Conservation (phyloP, 2,113 vertebrate species). For the Syngnathus scovelli region DNA sequence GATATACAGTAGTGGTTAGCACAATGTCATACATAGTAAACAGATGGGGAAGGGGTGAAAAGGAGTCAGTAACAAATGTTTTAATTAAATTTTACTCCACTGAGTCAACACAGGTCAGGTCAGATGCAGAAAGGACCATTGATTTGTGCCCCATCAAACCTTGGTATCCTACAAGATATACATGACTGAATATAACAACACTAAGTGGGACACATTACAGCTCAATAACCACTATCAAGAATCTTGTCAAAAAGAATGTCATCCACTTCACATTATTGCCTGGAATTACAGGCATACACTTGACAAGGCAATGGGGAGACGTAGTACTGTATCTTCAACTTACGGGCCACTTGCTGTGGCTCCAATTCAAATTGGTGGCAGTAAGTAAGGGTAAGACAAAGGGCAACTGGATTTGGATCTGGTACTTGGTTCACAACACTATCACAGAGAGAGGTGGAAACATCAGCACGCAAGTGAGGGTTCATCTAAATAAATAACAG, state of each 20-base stretch:
- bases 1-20: neutral
- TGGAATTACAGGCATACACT: constrained; percentile 50
- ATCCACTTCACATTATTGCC: constrained; percentile 61
- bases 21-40: neutral
- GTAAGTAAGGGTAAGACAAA: constrained; percentile 7
- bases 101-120: constrained; percentile 64
- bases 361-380: constrained; percentile 24
- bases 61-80: neutral
- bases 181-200: constrained; percentile 59
- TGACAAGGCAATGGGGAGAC: constrained; percentile 51
- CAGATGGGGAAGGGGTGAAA: neutral
- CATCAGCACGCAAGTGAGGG: constrained; percentile 50
- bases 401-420: constrained; percentile 27
- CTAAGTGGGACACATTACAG: constrained; percentile 50
- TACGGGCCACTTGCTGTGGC: constrained; percentile 12
- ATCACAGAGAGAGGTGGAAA: constrained; percentile 57
- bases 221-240: constrained; percentile 48
- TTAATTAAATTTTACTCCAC: constrained; percentile 64
- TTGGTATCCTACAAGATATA: constrained; percentile 58
- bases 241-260: constrained; percentile 34
- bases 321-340: constrained; percentile 25
- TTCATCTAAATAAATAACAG: constrained; percentile 35
- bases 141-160: constrained; percentile 36
- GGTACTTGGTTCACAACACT: constrained; percentile 57
- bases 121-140: constrained; percentile 54